These are phyloP conservation scores for Holacanthus passer DNA, from an alignment of 2,113 vertebrate genomes.

Conservation along the genomic window DNA sequence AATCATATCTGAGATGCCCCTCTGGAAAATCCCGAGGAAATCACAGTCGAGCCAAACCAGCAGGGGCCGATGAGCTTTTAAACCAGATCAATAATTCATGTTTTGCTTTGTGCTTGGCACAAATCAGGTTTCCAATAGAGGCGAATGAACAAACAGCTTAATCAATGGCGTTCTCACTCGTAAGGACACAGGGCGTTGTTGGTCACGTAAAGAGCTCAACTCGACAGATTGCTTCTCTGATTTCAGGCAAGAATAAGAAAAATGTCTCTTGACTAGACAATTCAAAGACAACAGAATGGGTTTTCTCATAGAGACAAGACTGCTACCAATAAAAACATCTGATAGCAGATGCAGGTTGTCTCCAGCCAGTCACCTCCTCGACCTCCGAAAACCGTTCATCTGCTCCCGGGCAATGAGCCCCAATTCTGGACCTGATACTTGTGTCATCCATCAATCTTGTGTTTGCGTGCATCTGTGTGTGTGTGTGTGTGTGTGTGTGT, in stretches of 20 bases:
- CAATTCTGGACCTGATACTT: constrained; percentile 54
- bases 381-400: constrained; percentile 36
- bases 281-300: not conserved
- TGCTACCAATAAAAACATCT: constrained; percentile 37
- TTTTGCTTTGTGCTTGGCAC: constrained; percentile 62
- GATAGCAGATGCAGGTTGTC: constrained; percentile 41
- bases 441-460: constrained; percentile 69
- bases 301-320: constrained; percentile 22
- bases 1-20: constrained; percentile 13
- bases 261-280: constrained; percentile 3
- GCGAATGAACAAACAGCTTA: constrained; percentile 59
- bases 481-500: constrained; percentile 49
- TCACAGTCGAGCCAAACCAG: not conserved
- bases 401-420: constrained; percentile 41
- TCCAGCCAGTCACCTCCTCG: not conserved
- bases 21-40: constrained; percentile 9
- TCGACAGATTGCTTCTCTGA: constrained; percentile 12
- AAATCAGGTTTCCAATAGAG: constrained; percentile 71
- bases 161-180: constrained; percentile 59
- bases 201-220: constrained; percentile 10
- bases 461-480: constrained; percentile 39
- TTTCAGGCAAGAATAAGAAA: constrained; percentile 12
- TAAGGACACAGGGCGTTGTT: constrained; percentile 15
- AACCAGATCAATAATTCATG: constrained; percentile 64
- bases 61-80: constrained; percentile 44